phyloP scores from a whole-genome alignment of 2,888 invertebrate species.

The Boloria euphrosyne region DNA sequence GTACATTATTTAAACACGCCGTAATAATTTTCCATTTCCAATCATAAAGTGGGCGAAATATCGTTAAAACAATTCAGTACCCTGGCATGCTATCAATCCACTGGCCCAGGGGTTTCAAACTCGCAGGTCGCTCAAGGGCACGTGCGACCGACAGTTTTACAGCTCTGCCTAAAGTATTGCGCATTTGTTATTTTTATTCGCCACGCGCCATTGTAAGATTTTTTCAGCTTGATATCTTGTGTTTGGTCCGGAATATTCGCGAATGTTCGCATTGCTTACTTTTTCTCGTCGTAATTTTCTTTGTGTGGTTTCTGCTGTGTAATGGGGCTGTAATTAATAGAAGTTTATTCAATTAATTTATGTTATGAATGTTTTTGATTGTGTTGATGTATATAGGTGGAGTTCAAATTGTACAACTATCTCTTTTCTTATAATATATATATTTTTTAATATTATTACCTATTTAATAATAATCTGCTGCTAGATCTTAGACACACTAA shows the following conservation, averaged over 20 bases:
- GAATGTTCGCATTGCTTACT: conserved; percentile 3
- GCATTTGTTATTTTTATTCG: conserved; percentile 80
- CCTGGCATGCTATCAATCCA: conserved; percentile 54
- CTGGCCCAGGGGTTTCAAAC: conserved; percentile 51
- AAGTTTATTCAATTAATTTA: neutral
- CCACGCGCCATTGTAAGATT: conserved; percentile 62
- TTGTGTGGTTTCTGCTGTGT: conserved; percentile 5
- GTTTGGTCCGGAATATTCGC: conserved; percentile 8
- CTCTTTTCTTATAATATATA: too few species aligned
- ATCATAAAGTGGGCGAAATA: conserved; percentile 39
- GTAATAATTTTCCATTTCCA: conserved; percentile 33
- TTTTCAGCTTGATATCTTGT: conserved; percentile 66
- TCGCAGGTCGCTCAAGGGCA: conserved; percentile 61
- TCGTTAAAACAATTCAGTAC: conserved; percentile 47
- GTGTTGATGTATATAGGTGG: too few species aligned
- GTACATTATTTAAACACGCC: conserved; percentile 9
- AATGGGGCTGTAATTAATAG: neutral
- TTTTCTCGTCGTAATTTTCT: conserved; percentile 2
- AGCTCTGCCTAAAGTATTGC: conserved; percentile 75
- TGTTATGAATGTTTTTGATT: too few species aligned
- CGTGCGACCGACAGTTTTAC: conserved; percentile 76
- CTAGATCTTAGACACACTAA: too few species aligned
- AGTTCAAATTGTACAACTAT: neutral
- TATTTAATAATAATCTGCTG: too few species aligned
- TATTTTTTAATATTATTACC: too few species aligned